Evolutionary conservation across 2,113 vertebrate genomes (phyloP).

Genomic region (Atrichornis clamosus): DNA sequence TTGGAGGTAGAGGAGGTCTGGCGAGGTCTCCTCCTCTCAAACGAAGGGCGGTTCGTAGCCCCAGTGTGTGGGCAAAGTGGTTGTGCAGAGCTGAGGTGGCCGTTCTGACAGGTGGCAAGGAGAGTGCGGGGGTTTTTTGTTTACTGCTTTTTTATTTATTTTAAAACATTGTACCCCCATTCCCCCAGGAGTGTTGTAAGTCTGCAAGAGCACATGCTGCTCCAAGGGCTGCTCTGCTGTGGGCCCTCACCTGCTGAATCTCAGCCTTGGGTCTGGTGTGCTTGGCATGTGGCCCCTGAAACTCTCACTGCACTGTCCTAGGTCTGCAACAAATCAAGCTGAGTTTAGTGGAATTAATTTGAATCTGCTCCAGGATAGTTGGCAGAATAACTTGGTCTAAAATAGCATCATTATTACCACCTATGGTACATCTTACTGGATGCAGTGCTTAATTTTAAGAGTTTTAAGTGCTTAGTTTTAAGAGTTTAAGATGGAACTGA

Average conservation of each 20-base stretch:
- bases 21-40: background rate
- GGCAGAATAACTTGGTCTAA: conserved; percentile 13
- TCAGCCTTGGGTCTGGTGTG: background rate
- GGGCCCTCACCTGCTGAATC: background rate
- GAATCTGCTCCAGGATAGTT: background rate
- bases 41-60: fast-evolving
- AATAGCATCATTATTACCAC: conserved; percentile 4
- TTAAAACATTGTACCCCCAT: fast-evolving
- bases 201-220: background rate
- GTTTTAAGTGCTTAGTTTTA: background rate
- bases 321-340: background rate
- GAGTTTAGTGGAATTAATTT: conserved; percentile 27
- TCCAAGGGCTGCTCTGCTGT: background rate
- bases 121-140: background rate
- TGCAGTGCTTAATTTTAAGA: background rate
- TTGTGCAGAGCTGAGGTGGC: background rate
- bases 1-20: background rate
- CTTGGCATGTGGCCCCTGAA: background rate
- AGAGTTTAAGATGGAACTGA: background rate
- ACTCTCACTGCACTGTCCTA: background rate
- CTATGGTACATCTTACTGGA: background rate
- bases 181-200: background rate
- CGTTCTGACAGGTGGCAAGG: background rate
- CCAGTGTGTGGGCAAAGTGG: background rate
- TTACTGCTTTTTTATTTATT: background rate